Evolutionary conservation across 2,113 vertebrate species (phyloP).

Genomic region (Dicerorhinus sumatrensis): DNA sequence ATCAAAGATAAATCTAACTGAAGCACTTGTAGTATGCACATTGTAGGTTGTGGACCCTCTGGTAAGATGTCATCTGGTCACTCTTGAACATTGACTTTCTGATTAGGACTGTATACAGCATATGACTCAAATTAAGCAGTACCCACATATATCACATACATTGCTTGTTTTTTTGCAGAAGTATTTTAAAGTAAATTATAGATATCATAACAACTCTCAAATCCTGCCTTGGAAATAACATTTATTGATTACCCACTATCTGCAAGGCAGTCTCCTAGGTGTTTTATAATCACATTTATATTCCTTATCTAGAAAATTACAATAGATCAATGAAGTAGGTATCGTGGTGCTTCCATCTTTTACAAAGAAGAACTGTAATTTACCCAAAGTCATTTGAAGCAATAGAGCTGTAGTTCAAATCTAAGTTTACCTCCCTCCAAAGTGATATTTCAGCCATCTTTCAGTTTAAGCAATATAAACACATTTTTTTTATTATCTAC

Average conservation of each 20-base stretch:
- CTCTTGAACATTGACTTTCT: slow-evolving; percentile 15
- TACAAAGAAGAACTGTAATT: not conserved
- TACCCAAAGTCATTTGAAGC: not conserved
- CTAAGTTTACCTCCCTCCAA: not conserved
- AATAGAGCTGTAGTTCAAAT: not conserved
- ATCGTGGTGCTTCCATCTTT: not conserved
- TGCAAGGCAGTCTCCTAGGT: not conserved
- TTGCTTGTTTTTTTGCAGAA: not conserved
- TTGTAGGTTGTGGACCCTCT: not conserved
- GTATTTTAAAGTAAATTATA: not conserved
- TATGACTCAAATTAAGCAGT: not conserved
- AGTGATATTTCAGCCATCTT: not conserved
- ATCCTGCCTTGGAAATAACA: not conserved
- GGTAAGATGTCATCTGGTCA: not conserved
- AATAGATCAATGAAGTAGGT: not conserved
- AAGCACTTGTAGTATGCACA: not conserved
- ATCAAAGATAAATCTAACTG: not conserved
- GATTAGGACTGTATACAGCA: not conserved
- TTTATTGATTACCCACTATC: not conserved
- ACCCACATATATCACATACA: not conserved
- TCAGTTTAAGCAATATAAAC: not conserved
- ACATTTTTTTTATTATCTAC: not conserved
- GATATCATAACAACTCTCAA: not conserved
- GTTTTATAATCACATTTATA: slow-evolving; percentile 46
- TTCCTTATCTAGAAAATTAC: not conserved